A percentile compares a stretch with the other conserved stretches of the same genome.
Evolutionary conservation across 2,888 invertebrate species (phyloP).

Genomic region (Pristionchus fissidentatus): DNA sequence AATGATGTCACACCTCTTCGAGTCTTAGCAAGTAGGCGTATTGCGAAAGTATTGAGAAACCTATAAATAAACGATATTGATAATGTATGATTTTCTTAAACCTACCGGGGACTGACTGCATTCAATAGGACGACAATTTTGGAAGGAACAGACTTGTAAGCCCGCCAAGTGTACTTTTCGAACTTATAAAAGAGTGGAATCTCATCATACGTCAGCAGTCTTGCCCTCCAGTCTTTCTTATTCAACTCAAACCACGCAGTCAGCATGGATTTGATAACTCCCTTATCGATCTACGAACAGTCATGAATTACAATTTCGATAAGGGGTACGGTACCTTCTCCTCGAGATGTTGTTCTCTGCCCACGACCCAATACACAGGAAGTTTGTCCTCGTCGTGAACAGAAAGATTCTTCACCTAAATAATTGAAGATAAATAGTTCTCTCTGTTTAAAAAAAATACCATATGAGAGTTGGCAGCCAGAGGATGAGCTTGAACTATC

Average conservation of each 20-base stretch:
- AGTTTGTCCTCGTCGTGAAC: not conserved
- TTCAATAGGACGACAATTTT: not conserved
- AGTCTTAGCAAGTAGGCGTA: not conserved
- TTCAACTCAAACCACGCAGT: conserved; percentile 5
- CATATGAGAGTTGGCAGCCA: too few species aligned
- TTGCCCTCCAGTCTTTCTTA: not conserved
- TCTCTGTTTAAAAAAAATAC: not conserved
- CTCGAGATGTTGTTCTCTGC: not conserved
- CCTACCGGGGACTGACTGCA: not conserved
- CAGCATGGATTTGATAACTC: not conserved
- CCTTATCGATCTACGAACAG: too few species aligned
- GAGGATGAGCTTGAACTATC: not conserved
- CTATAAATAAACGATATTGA: too few species aligned
- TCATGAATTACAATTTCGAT: too few species aligned
- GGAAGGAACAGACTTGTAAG: too few species aligned
- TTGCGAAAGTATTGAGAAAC: not conserved
- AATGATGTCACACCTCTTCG: not conserved
- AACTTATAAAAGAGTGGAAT: not conserved
- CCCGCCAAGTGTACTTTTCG: not conserved
- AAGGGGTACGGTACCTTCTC: too few species aligned
- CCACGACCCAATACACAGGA: too few species aligned
- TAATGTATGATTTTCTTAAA: too few species aligned
- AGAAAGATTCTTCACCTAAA: not conserved
- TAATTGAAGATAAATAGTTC: too few species aligned
- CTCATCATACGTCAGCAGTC: not conserved